A percentile compares a stretch with the other conserved stretches of the same genome.
phyloP scores from a whole-genome alignment of 2,113 vertebrate genomes.

The Bagarius yarrelli region DNA sequence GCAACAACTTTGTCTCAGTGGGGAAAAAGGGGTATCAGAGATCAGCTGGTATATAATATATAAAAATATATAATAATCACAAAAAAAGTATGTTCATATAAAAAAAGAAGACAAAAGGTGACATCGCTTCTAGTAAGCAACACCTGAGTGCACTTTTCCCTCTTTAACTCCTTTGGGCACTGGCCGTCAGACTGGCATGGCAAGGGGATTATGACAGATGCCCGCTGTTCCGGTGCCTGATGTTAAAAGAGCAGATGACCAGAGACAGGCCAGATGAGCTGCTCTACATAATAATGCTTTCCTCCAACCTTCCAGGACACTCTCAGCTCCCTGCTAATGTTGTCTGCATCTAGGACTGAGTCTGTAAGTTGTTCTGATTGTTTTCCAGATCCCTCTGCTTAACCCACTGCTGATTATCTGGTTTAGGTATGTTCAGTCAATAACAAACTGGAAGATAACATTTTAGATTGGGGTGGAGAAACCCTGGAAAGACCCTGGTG shows the following conservation, averaged over 20 bases:
- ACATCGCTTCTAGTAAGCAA: neutral
- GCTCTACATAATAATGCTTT: constrained; percentile 30
- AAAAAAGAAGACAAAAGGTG: neutral
- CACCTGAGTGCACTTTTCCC: neutral
- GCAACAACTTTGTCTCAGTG: neutral
- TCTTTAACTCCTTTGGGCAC: constrained; percentile 12
- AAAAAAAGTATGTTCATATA: neutral
- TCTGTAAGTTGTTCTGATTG: too few relatives aligned
- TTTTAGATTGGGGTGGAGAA: too few relatives aligned
- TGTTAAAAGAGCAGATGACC: constrained; percentile 38
- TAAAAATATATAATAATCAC: neutral
- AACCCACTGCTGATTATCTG: too few relatives aligned
- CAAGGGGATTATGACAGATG: constrained; percentile 31
- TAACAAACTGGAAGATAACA: too few relatives aligned
- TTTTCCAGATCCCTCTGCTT: too few relatives aligned
- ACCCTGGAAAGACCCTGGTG: too few relatives aligned
- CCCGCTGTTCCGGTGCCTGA: constrained; percentile 12
- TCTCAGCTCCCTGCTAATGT: constrained; percentile 18
- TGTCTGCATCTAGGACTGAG: neutral
- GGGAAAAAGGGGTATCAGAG: neutral
- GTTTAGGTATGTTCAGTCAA: too few relatives aligned
- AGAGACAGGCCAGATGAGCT: neutral
- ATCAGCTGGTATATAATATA: too few relatives aligned
- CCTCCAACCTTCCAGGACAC: neutral
- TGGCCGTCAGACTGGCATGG: neutral